phyloP scores from a whole-genome alignment of 2,113 vertebrate species.

The Zingel zingel region DNA sequence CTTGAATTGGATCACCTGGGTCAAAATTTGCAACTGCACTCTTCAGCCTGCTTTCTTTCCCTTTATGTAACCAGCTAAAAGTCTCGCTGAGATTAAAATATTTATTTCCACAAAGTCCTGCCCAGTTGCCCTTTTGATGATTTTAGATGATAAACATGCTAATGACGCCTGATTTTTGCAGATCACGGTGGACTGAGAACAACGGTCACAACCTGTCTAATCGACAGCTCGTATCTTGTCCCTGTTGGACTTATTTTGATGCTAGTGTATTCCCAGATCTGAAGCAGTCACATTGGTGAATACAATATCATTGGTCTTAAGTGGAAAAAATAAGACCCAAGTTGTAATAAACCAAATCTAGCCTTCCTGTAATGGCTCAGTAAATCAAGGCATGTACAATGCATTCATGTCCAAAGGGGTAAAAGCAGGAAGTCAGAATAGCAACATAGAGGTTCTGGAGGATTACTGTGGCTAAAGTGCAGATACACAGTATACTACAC shows the following conservation, averaged over 20 bases:
- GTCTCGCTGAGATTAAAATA: not conserved
- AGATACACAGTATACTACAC: not conserved
- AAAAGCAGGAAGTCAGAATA: not conserved
- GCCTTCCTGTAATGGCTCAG: not conserved
- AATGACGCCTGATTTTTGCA: not conserved
- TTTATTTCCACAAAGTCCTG: not conserved
- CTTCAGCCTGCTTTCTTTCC: not conserved
- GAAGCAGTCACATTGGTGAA: not conserved
- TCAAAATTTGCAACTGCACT: not conserved
- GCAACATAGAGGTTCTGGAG: not conserved
- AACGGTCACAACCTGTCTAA: not conserved
- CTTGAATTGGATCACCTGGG: not conserved
- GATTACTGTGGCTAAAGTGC: not conserved
- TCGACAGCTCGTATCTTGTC: not conserved
- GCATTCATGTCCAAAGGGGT: not conserved
- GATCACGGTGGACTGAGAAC: not conserved
- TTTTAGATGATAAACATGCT: not conserved
- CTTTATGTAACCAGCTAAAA: not conserved
- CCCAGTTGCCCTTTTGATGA: not conserved
- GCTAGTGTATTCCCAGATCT: not conserved
- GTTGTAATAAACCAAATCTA: not conserved
- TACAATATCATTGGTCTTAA: not conserved
- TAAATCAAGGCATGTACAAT: not conserved
- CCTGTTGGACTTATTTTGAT: not conserved
- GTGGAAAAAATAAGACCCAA: not conserved